These are phyloP conservation scores for Leuciscus idus DNA, from an alignment of 2,113 vertebrate species.

Conservation along the genomic window DNA sequence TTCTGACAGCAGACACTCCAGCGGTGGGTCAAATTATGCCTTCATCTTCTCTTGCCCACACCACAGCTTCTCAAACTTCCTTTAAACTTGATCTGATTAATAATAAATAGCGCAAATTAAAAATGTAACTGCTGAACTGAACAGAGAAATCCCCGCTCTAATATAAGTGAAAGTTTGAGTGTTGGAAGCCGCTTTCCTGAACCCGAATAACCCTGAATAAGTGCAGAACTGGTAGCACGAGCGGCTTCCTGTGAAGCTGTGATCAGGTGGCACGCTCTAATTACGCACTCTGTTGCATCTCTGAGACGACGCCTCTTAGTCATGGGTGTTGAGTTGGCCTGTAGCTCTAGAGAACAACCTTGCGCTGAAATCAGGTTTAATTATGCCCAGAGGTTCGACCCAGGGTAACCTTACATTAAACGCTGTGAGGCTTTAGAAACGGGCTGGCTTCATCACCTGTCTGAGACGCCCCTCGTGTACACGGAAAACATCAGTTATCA, in stretches of 20 bases:
- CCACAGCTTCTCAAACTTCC: slow-evolving; percentile 9
- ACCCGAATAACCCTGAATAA: not conserved
- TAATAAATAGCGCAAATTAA: not conserved
- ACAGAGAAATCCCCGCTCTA: not conserved
- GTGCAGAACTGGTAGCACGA: not conserved
- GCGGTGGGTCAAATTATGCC: not conserved
- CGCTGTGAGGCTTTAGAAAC: not conserved
- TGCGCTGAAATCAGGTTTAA: slow-evolving; percentile 32
- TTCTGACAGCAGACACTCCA: not conserved
- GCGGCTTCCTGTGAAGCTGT: slow-evolving; percentile 11
- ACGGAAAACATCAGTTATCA: not conserved
- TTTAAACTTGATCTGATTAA: not conserved
- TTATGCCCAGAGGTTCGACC: slow-evolving; percentile 20
- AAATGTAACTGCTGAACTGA: not conserved
- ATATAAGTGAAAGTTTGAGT: slow-evolving; percentile 27
- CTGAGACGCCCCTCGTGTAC: not conserved
- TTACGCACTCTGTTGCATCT: slow-evolving; percentile 18
- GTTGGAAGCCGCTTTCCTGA: not conserved
- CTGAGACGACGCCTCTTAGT: slow-evolving; percentile 21
- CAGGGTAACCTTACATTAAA: slow-evolving; percentile 18
- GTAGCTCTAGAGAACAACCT: slow-evolving; percentile 34
- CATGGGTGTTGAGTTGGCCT: slow-evolving; percentile 8
- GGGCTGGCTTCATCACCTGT: not conserved
- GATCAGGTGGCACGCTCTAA: slow-evolving; percentile 32
- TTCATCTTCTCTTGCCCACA: not conserved